phyloP scores from a whole-genome alignment of 2,113 vertebrate genomes.

The Vombatus ursinus region DNA sequence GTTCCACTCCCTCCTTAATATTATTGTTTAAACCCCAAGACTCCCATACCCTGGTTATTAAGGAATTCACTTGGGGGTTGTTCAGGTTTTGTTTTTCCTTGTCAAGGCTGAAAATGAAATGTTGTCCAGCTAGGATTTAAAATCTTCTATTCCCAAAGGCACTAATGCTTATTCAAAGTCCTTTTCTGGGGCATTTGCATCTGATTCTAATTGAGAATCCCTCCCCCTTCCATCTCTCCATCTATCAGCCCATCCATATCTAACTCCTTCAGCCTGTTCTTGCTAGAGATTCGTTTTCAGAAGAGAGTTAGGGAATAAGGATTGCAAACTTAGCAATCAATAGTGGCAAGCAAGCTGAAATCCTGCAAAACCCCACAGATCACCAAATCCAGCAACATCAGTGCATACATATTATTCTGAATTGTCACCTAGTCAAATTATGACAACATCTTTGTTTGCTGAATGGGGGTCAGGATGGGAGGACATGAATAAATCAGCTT shows the following conservation, averaged over 20 bases:
- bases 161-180: not conserved
- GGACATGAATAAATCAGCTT: not conserved
- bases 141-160: not conserved
- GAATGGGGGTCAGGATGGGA: not conserved
- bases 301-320: not conserved
- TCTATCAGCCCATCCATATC: not conserved
- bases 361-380: not conserved
- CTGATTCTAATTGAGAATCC: not conserved
- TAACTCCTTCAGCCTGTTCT: not conserved
- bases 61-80: not conserved
- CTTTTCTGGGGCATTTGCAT: too few relatives aligned
- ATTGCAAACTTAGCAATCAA: not conserved
- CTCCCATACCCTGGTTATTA: not conserved
- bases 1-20: not conserved
- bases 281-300: not conserved
- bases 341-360: not conserved
- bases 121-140: not conserved
- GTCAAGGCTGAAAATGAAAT: constrained; percentile 8
- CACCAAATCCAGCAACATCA: not conserved
- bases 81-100: not conserved
- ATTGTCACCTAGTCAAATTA: not conserved
- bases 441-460: not conserved
- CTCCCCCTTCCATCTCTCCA: not conserved
- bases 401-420: not conserved
- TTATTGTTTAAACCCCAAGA: not conserved